Evolutionary conservation across 1,140 invertebrate species (phyloP), one percentile per base, ranked within the genome.

Genomic region (Xylocopa sonorina): DNA sequence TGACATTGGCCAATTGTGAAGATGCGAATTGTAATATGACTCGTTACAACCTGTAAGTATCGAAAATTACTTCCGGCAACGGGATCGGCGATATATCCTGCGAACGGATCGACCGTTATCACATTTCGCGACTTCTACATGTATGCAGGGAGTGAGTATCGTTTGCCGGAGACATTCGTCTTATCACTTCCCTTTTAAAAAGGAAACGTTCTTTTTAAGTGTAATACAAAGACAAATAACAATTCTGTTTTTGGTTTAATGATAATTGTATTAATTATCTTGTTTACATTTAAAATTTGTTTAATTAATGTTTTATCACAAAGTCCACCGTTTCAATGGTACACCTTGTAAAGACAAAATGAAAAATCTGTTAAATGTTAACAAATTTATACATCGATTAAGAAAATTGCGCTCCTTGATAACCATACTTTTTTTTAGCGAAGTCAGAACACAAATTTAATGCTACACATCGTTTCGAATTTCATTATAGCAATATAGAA

Each of bases 1-100:
- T 90, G 89, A 86, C 89, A 90, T 89, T 90, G 89, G 87, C 86
- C 86, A 88, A 88, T 90, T 89, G 82, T 81, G 81, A 87, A 66
- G 71, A 63, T 53, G 57, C 43, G 71, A 72, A 80, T 64, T 73
- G 81, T 84, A 84, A 46, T 77, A 78, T 81, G 82, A 84, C 64
- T 81, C 80, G 72, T 82, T 78, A 75, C 80, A 77, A 79, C 78
- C 71, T 78, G 73, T 78, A 78, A 81, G 76, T 79, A 77, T 73
- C 80, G 84, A 78, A 83, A 85, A 87, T 84, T 80, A 88, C 83
- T 90, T 89, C 89, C 89, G 87, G 84, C 66, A 88, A 85, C 82
- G 64, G 77, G 63, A 81, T 78, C 78, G 83, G 27, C 60, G 69
- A 85, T 85, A 85, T 74, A 78, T 85, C 83, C 83, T 85, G 78